Evolutionary conservation across 1,140 invertebrate genomes (phyloP).

Genomic region (Heliconius hewitsoni): DNA sequence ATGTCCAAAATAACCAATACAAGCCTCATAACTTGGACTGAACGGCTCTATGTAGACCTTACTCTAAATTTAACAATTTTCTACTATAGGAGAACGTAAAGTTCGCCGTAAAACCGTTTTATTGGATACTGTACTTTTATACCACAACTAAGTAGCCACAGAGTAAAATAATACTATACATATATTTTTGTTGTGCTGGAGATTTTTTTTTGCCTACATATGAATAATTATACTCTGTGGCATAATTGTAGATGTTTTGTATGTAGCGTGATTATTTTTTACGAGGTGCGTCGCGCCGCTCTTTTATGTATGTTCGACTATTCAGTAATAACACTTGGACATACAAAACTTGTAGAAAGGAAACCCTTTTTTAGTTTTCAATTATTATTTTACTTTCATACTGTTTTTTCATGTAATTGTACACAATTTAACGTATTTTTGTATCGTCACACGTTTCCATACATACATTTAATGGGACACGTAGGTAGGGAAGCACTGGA

Average conservation of each 20-base stretch:
- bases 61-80: constrained; percentile 13
- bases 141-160: constrained; percentile 14
- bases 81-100: constrained; percentile 5
- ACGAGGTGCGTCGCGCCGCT: constrained; percentile 15
- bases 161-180: not conserved
- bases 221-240: constrained; percentile 10
- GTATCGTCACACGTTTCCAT: too few species aligned
- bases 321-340: constrained; percentile 9
- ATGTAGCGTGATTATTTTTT: constrained; percentile 23
- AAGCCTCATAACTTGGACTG: not conserved
- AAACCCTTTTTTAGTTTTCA: not conserved
- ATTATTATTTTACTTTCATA: not conserved
- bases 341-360: not conserved
- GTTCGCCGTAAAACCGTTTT: constrained; percentile 19
- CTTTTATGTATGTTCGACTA: constrained; percentile 1
- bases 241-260: constrained; percentile 20
- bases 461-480: too few species aligned
- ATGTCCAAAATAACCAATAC: not conserved
- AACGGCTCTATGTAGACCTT: constrained; percentile 1
- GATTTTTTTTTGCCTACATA: not conserved
- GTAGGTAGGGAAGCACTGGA: too few species aligned
- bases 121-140: constrained; percentile 25
- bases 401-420: too few species aligned
- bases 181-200: not conserved
- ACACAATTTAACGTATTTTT: too few species aligned